Conservation (phyloP, 1,140 invertebrate species). For the Atta colombica region DNA sequence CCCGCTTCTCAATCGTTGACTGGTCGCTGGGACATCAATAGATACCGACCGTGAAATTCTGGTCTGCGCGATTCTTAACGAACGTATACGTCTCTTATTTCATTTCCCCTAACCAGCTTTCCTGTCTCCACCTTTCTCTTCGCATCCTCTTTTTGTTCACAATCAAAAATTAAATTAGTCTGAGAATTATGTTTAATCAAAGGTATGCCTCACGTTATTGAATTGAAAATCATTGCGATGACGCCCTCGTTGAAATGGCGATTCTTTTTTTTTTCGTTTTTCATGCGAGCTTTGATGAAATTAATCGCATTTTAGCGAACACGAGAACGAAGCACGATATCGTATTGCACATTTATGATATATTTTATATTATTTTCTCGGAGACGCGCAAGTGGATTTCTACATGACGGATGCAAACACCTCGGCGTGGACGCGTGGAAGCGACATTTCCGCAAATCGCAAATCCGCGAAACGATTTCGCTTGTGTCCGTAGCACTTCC, state of each 20-base stretch:
- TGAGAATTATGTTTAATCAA: slow-evolving; percentile 45
- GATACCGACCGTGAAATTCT: slow-evolving; percentile 72
- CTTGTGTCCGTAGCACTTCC: slow-evolving; percentile 45
- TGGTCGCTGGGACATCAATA: slow-evolving; percentile 50
- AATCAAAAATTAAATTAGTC: slow-evolving; percentile 54
- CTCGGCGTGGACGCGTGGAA: slow-evolving; percentile 29
- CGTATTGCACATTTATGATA: background rate
- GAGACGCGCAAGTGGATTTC: slow-evolving; percentile 9
- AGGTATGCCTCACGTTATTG: slow-evolving; percentile 25
- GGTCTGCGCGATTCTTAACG: slow-evolving; percentile 66
- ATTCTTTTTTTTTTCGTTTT: background rate
- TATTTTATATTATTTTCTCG: background rate
- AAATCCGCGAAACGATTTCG: slow-evolving; percentile 54
- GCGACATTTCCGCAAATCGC: slow-evolving; percentile 53
- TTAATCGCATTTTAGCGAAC: slow-evolving; percentile 13
- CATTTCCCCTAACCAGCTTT: slow-evolving; percentile 6
- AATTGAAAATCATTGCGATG: slow-evolving; percentile 31
- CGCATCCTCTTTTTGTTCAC: background rate
- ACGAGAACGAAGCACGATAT: no score
- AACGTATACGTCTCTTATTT: slow-evolving; percentile 33
- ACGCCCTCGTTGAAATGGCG: background rate
- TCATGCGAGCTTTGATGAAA: background rate
- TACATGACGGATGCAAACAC: slow-evolving; percentile 23
- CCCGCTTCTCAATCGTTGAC: background rate
- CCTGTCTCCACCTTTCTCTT: background rate